Base-by-base conservation (phyloP, 1,140 invertebrate genomes). In the Aleiodes sp. region DNA sequence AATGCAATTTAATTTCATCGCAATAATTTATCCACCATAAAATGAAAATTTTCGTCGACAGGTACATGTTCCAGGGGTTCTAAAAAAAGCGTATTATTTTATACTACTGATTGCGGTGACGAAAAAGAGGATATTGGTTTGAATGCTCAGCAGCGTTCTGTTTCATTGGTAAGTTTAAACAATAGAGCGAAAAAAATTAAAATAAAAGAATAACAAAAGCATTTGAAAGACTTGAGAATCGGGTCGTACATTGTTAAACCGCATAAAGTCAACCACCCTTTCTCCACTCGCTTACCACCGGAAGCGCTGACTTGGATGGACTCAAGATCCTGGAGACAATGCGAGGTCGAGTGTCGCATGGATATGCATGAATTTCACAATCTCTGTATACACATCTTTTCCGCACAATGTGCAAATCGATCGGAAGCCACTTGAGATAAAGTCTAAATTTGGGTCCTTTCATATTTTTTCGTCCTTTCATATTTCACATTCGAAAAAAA, bases 61-160 rank as follows among this genome's bases (percentile, higher is more conserved):
- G 74, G 74, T 67, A 62, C 75, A 19, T 76, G 65, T 82, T 84
- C 69, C 70, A 83, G 83, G 75, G 79, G 76, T 69, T 84, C 83
- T 67, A 84, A 84, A 70, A 84, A 83, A 71, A 85, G 78, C 62
- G 81, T 79, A n/a, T 64, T 84, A 31, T 82, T 81, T 66, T 85
- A 84, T 65, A 84, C 82, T 16, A 84, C 83, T 8, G 83, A 85
- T 62, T 84, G 82, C 24, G 81, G 80, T 1, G 82, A 82, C 74
- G 79, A 82, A 14, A 80, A 83, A 60, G 82, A 84, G 59, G 82
- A 84, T 68, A 59, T 78, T 41, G 75, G 75, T 31, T 70, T 79
- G 7, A 81, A 81, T 43, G 64, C 81, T 59, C 82, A 85, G 28
- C 82, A 85, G 41, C 77, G 84, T 37, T 84, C 82, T 10, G 74